Base-by-base conservation (phyloP, 2,113 vertebrate species). In the Bos indicus region DNA sequence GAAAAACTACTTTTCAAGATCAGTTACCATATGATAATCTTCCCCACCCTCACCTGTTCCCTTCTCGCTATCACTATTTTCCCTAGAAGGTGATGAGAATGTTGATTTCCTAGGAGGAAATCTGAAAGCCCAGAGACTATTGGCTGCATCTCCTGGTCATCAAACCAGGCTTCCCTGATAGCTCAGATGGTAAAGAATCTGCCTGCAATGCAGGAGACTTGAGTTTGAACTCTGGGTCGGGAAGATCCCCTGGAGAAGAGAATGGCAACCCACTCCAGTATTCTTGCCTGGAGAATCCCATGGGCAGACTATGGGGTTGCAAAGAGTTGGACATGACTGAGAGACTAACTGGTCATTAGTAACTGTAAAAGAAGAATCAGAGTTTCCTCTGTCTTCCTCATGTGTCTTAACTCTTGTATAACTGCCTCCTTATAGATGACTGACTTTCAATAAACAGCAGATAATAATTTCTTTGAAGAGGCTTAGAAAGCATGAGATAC, bases 1-100 rank as follows among this genome's bases (percentile, higher is more conserved):
- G 28, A 88, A 36, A 33, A 30, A 67, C 84, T 83, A 81, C 84
- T 80, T 95, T 92, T 77, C 28, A 86, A 56, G n/a, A 91, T 59
- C 21, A 56, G 16, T 67, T 56, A 28, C 14, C 13, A 21, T 3
- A 16, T 3, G 3, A 83, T 13, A 13, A 3, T 0, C 14, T 3
- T 51, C 40, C 9, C 23, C 2, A 17, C 10, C 19, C 28, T 57
- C 25, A 52, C 56, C 21, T 60, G 3, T 19, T 77, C 67, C n/a
- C 56, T 62, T 83, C 12, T 8, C 1, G 11, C 28, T 33, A 15
- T 28, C 26, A 26, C 25, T 25, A 15, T 7, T 59, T 90, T 67
- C 26, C 6, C n/a, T 71, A 16, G 46, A 89, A 92, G 43, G 15
- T 15, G 62, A 28, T 17, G 71, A 84, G 33, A 43, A 57, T 93